These are phyloP conservation scores for Chascanopsetta lugubris DNA, from an alignment of 2,113 vertebrate genomes.

Conservation along the genomic window DNA sequence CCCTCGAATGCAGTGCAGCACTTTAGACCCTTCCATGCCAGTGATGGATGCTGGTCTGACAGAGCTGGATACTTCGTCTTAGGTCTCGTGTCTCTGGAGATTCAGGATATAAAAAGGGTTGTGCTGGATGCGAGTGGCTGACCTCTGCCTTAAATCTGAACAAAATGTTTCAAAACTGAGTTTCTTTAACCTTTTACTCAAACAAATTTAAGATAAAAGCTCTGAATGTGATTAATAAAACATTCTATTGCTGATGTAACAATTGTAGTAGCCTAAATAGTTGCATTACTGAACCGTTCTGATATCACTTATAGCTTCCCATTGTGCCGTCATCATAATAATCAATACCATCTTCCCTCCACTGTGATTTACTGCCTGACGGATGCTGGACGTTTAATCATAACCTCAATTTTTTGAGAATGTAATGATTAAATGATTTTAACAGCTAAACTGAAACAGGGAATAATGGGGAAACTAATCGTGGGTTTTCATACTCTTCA, in stretches of 20 bases:
- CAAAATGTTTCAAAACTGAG: too few relatives aligned
- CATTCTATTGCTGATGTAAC: neutral
- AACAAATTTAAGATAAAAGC: neutral
- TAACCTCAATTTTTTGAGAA: neutral
- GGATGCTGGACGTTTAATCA: neutral
- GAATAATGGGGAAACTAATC: neutral
- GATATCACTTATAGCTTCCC: neutral
- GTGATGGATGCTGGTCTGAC: conserved; percentile 57
- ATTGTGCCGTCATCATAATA: neutral
- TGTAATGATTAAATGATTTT: neutral
- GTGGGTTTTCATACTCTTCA: neutral
- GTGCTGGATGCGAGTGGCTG: conserved; percentile 32
- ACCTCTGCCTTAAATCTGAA: conserved; percentile 8
- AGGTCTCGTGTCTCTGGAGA: conserved; percentile 15
- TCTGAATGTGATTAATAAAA: neutral
- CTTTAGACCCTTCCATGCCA: conserved; percentile 43
- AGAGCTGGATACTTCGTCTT: conserved; percentile 27
- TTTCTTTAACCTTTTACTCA: neutral
- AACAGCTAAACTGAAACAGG: neutral
- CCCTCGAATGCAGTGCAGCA: conserved; percentile 49
- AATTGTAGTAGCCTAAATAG: neutral
- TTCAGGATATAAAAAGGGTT: conserved; percentile 3
- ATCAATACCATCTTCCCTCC: too few relatives aligned
- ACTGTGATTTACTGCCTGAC: neutral
- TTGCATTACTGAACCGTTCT: neutral